Percentiles rank a stretch among this genome's conserved stretches.
phyloP scores from a whole-genome alignment of 2,888 invertebrate species.

The Tribolium freemani region DNA sequence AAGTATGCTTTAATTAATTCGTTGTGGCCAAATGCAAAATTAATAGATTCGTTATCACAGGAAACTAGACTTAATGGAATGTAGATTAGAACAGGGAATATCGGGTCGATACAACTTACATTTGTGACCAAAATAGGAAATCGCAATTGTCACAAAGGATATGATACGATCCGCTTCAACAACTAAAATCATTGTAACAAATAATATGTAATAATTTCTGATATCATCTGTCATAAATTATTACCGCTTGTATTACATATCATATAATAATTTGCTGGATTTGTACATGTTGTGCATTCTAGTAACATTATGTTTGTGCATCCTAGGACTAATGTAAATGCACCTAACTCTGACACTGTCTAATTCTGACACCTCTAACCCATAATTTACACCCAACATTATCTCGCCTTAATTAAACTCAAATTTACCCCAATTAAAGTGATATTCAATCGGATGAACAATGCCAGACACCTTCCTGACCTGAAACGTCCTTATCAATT shows the following conservation, averaged over 20 bases:
- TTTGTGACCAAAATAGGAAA: neutral
- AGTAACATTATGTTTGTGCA: conserved; percentile 8
- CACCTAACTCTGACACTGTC: conserved; percentile 36
- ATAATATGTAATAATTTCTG: too few species aligned
- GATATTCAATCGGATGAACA: neutral
- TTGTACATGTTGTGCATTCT: neutral
- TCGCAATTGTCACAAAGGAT: neutral
- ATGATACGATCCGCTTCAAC: neutral
- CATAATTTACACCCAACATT: neutral
- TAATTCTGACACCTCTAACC: conserved; percentile 4
- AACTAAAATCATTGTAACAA: too few species aligned
- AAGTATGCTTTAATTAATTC: neutral
- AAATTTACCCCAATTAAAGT: neutral
- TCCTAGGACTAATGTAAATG: conserved; percentile 27
- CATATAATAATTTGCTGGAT: too few species aligned
- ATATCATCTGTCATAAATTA: too few species aligned
- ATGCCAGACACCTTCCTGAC: neutral
- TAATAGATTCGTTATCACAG: neutral
- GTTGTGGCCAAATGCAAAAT: neutral
- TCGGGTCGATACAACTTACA: neutral
- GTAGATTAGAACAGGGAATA: neutral
- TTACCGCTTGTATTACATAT: too few species aligned
- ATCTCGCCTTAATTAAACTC: neutral
- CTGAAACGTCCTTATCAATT: neutral
- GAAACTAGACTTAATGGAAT: neutral